phyloP scores from a whole-genome alignment of 2,888 invertebrate genomes.

The Leptinotarsa juncta region DNA sequence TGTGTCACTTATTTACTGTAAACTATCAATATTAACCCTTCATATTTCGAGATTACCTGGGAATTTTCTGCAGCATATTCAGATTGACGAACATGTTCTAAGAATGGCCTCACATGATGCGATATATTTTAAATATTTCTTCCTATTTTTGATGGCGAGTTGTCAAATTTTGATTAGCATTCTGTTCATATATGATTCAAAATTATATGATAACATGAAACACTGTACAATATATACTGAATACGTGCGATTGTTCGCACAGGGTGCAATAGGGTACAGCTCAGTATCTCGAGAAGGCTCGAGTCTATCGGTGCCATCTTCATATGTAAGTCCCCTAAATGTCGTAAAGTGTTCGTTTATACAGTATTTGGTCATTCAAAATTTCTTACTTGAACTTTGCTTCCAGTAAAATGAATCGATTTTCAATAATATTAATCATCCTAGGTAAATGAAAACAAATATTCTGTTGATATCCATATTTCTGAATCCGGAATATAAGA shows the following conservation, averaged over 20 bases:
- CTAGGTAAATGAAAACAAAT: too few species aligned
- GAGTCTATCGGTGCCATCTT: slow-evolving; percentile 85
- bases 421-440: neutral
- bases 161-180: too few species aligned
- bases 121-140: neutral
- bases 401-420: neutral
- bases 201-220: slow-evolving; percentile 34
- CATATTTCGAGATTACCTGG: too few species aligned
- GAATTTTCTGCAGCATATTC: too few species aligned
- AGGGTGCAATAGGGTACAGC: slow-evolving; percentile 67
- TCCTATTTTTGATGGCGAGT: neutral
- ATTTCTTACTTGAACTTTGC: neutral
- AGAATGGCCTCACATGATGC: too few species aligned
- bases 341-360: slow-evolving; percentile 46
- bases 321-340: slow-evolving; percentile 69
- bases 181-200: slow-evolving; percentile 36
- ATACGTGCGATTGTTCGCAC: slow-evolving; percentile 56
- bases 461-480: too few species aligned
- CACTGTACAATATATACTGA: slow-evolving; percentile 48
- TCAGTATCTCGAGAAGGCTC: slow-evolving; percentile 74
- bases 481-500: too few species aligned
- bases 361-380: slow-evolving; percentile 32
- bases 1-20: too few species aligned
- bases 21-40: too few species aligned
- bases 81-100: too few species aligned